Base-by-base conservation (phyloP, 2,888 invertebrate genomes). In the Drosophila robusta region DNA sequence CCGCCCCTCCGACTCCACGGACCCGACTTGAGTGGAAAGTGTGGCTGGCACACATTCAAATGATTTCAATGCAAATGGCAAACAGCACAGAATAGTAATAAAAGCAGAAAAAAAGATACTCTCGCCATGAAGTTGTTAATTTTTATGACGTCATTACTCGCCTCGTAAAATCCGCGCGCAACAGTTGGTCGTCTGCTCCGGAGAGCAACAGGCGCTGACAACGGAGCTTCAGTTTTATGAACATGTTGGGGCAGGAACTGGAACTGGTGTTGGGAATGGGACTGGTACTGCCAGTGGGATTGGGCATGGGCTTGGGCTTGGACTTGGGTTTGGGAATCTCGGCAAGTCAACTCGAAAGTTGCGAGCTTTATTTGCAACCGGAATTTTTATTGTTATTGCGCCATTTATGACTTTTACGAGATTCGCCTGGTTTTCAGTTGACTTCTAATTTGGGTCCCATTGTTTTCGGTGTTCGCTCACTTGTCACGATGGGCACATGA, bases 71-170 rank as follows among this genome's bases (percentile, higher is more conserved):
- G 62, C 62, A 69, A 64, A 63, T 62, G 52, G 45, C 50, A 75
- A 58, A 44, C 36, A 44, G 45, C 52, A 54, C 44, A 47, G 39
- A 70, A 75, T 67, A 50, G 67, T 52, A 60, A 71, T 52, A 72
- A 63, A 46, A 52, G 36, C 42, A 32, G 32, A 49, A 54, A 55
- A 55, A 55, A 32, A 56, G 50, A 45, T 58, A 51, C 70, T 56
- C 70, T 65, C 67, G 44, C 76, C 78, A 84, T 75, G 79, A 76
- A 80, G 91, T 85, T 90, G 90, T 91, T 91, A 91, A 91, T 90
- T 91, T 91, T 91, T 90, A 91, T 91, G 90, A 89, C 88, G 87
- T 90, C 90, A 90, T 91, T 91, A 90, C 85, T 87, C 88, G 90
- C 82, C 84, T 91, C 90, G 90, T 91, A 91, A 91, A 91, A 90